Base-by-base conservation (phyloP, 2,113 vertebrate species). In the Varanus komodoensis region DNA sequence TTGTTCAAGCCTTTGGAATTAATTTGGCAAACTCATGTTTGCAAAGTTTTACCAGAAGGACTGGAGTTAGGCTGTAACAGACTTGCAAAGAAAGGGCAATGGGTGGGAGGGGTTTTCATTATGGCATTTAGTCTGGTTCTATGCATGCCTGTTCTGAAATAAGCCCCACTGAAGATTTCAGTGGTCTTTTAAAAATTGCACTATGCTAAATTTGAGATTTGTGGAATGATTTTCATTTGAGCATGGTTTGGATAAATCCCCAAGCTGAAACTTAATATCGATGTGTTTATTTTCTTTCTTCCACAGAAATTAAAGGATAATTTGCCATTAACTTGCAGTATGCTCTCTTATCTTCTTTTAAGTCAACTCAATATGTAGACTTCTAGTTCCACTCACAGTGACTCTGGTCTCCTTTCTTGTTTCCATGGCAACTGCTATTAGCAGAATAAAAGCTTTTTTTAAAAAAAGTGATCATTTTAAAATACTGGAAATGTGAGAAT, bases 401-500 rank as follows among this genome's bases (percentile, higher is more conserved):
- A 44, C 57, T 91, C 78, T 71, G 89, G 87, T 89, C 91, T 94
- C 87, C 86, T 75, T 71, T 91, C 80, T 25, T 86, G 92, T 96
- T 96, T 93, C 96, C 92, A 95, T 95, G 90, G 96, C 92, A 95
- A 96, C 93, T 88, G 85, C 78, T 79, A 91, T 92, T 92, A 95
- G 71, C 27, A 73, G 48, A 92, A n/a, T 21, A 52, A 84, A 95
- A 90, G 50, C 57, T 71, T 27, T 93, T 94, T 87, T 32, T 27
- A 0, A 44, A 44, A 82, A 68, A 90, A 92, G 74, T 87, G 9
- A 93, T 94, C 92, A 82, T 94, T 94, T 92, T 89, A 91, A 94
- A 95, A 87, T 77, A 79, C 50, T 90, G 57, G 71, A 88, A 87
- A 92, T 79, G 87, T 50, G 15, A 93, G 71, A 93, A 89, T 93